Base-by-base conservation (phyloP, 1,140 invertebrate genomes). In the Coptotermes formosanus region DNA sequence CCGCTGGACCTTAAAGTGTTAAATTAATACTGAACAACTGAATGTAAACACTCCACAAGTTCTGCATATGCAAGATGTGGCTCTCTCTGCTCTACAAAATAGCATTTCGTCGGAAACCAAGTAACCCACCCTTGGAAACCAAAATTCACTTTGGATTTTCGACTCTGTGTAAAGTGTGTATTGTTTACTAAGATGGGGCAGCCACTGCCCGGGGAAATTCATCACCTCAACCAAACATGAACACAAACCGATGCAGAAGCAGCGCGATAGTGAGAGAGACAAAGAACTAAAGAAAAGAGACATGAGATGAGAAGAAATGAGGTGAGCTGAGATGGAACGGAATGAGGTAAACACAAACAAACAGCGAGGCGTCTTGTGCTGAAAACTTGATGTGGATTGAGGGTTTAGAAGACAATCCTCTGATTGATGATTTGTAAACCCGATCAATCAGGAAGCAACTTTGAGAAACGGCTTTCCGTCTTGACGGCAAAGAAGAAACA, bases 341-440 rank as follows among this genome's bases (percentile, higher is more conserved):
- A 43, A 83, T 44, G 82, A 75, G 64, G 64, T 75, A 75, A 83
- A 83, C 82, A 83, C 82, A 83, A 83, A 83, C 82, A 83, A 43
- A 83, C 82, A 45, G 9, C 64, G 64, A 75, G 64, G 64, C 64
- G 25, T 75, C 64, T 64, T 64, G 59, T 64, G 59, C 59, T 64
- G 59, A 64, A 64, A 64, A 64, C 59, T 64, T 75, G 25, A 75
- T 75, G 64, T 75, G 82, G 21, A 32, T 12, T 43, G 82, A 44
- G 82, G 48, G 82, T 30, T 52, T 44, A 64, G 85, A 82, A 85
- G 64, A 85, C 85, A 85, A 85, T 85, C 85, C 64, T 69, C 85
- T 85, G 85, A 85, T 85, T 85, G 64, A 85, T 85, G 59, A 85
- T 85, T 85, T 69, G 85, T 85, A 85, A 85, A 85, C 85, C 32